phyloP scores from a whole-genome alignment of 2,113 vertebrate species.

The Poeciliopsis occidentalis region DNA sequence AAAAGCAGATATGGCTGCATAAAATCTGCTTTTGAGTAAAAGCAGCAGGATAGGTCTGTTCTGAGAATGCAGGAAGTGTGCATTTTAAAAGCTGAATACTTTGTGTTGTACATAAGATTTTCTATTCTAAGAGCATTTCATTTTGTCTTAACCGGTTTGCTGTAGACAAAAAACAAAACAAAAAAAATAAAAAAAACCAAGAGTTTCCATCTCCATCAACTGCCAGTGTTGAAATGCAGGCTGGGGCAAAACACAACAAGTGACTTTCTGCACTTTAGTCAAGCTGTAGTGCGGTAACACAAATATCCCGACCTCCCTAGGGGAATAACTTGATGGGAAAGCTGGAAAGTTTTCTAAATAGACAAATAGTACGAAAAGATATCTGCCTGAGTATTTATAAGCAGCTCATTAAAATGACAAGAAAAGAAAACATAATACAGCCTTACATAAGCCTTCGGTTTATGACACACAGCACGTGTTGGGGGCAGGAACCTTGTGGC shows the following conservation, averaged over 20 bases:
- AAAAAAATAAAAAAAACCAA: too few species aligned
- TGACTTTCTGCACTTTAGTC: not conserved
- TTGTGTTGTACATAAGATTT: not conserved
- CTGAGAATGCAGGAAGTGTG: not conserved
- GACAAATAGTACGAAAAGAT: conserved; percentile 2
- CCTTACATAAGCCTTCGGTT: conserved; percentile 14
- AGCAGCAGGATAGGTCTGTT: not conserved
- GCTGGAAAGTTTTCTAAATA: conserved; percentile 5
- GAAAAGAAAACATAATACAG: conserved; percentile 10
- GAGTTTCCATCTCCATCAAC: not conserved
- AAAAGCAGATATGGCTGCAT: not conserved
- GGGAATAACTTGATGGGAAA: not conserved
- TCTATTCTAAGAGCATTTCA: too few species aligned
- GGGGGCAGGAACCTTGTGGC: not conserved
- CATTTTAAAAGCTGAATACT: not conserved
- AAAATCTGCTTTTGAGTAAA: not conserved
- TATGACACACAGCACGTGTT: conserved; percentile 31
- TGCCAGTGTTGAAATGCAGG: not conserved
- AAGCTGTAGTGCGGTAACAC: not conserved
- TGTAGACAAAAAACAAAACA: too few species aligned
- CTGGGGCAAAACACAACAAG: too few species aligned
- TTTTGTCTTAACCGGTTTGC: too few species aligned
- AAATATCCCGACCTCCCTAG: not conserved
- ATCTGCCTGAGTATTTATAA: not conserved
- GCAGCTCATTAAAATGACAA: not conserved